These are phyloP conservation scores for Margaritifera margaritifera DNA, from an alignment of 2,888 invertebrate genomes.

Conservation along the genomic window DNA sequence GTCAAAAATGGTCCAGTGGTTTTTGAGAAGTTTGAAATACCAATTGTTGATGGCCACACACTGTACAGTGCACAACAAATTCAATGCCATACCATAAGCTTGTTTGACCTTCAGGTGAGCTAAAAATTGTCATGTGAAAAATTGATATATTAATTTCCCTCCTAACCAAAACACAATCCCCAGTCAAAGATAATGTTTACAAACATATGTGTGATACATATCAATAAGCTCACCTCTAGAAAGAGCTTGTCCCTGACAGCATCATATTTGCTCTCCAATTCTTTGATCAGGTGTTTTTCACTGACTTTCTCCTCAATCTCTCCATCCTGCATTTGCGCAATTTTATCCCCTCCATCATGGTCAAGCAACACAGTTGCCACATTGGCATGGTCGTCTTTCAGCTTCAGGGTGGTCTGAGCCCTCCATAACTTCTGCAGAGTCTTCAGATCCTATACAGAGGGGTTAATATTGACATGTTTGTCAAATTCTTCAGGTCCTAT, in stretches of 20 bases:
- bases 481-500: background rate
- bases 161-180: too few relatives aligned
- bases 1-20: too few relatives aligned
- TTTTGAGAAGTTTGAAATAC: too few relatives aligned
- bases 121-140: too few relatives aligned
- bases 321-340: constrained; percentile 23
- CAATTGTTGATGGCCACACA: too few relatives aligned
- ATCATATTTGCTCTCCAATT: constrained; percentile 66
- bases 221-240: constrained; percentile 53
- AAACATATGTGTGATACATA: too few relatives aligned
- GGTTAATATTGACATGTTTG: background rate
- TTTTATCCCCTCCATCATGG: constrained; percentile 17
- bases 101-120: too few relatives aligned
- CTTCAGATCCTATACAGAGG: constrained; percentile 35
- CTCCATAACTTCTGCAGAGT: constrained; percentile 44
- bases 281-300: constrained; percentile 47
- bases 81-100: too few relatives aligned
- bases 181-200: too few relatives aligned
- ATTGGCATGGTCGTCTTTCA: constrained; percentile 53
- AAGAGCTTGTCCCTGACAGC: constrained; percentile 63
- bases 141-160: too few relatives aligned
- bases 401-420: constrained; percentile 29
- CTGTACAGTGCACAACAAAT: too few relatives aligned
- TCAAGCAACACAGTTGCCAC: constrained; percentile 55
- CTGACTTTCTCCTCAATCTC: constrained; percentile 33